Conservation (phyloP, 2,888 invertebrate species). For the Cecidostiba fungosa region DNA sequence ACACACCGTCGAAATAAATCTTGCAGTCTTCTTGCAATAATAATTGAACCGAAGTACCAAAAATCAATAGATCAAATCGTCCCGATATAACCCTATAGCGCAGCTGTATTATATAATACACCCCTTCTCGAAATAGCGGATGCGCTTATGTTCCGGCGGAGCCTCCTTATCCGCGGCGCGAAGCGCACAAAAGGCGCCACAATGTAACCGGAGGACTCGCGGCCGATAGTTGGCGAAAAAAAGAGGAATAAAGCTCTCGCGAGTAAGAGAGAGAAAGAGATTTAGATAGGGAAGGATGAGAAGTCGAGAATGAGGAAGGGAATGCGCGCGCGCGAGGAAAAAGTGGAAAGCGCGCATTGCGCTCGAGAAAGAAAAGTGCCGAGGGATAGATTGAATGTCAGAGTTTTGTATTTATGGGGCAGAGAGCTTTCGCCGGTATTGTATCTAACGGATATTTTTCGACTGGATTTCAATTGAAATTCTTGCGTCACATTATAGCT, state of each 20-base stretch:
- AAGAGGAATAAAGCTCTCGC: background rate
- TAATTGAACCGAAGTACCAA: constrained; percentile 34
- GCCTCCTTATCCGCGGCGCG: constrained; percentile 65
- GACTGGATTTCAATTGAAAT: background rate
- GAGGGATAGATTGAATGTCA: constrained; percentile 31
- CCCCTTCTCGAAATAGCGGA: background rate
- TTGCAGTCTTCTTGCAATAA: constrained; percentile 12
- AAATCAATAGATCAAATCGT: constrained; percentile 52
- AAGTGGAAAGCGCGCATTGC: background rate
- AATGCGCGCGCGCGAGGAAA: constrained; percentile 53
- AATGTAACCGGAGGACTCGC: constrained; percentile 60
- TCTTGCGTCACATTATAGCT: too few relatives aligned
- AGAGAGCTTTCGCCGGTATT: background rate
- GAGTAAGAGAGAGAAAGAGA: background rate
- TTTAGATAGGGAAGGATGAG: background rate
- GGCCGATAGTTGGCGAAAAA: constrained; percentile 23
- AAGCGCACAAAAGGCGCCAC: constrained; percentile 64
- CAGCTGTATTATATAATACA: background rate
- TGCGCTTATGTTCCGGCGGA: background rate
- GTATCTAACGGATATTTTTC: background rate
- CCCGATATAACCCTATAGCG: too few relatives aligned
- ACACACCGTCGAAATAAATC: too few relatives aligned
- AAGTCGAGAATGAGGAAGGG: constrained; percentile 47
- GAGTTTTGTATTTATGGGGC: background rate
- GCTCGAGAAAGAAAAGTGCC: constrained; percentile 46